A percentile compares a stretch with the other conserved stretches of the same genome.
phyloP scores from a whole-genome alignment of 37 sponge, comb jelly and placozoan species.

The Lycopodina hypogea region DNA sequence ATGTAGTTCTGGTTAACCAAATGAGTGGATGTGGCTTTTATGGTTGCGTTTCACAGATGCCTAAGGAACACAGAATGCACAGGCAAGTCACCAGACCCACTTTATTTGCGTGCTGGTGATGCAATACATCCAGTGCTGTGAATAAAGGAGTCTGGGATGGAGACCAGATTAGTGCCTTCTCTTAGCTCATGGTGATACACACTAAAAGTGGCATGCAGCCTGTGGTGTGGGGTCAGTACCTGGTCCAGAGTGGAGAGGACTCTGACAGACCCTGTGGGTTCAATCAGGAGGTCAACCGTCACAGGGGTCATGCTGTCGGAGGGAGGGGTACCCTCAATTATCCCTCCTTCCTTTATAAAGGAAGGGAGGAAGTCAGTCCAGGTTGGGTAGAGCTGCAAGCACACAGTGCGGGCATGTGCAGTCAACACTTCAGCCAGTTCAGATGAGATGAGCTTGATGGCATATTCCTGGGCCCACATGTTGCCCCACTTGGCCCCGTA shows the following conservation, averaged over 20 bases:
- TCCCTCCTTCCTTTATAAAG: conserved; percentile 56
- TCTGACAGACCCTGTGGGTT: conserved; percentile 64
- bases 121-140: too few relatives aligned
- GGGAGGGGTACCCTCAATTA: conserved; percentile 90
- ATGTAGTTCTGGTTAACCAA: too few relatives aligned
- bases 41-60: too few relatives aligned
- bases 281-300: conserved; percentile 82
- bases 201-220: too few relatives aligned
- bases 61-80: too few relatives aligned
- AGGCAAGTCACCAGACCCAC: too few relatives aligned
- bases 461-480: conserved; percentile 73
- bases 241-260: conserved; percentile 83
- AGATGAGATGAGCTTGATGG: conserved; percentile 27
- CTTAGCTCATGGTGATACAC: too few relatives aligned
- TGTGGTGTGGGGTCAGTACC: too few relatives aligned
- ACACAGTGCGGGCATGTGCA: conserved; percentile 21
- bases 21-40: too few relatives aligned
- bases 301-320: conserved; percentile 82
- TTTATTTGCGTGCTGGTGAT: too few relatives aligned
- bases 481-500: conserved; percentile 85
- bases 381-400: conserved; percentile 25
- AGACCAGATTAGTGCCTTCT: too few relatives aligned
- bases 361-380: conserved; percentile 48
- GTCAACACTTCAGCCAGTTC: conserved; percentile 51
- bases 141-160: too few relatives aligned